Percentiles rank a stretch among this genome's conserved stretches.
phyloP scores from a whole-genome alignment of 2,113 vertebrate species.

The Otus sunia region DNA sequence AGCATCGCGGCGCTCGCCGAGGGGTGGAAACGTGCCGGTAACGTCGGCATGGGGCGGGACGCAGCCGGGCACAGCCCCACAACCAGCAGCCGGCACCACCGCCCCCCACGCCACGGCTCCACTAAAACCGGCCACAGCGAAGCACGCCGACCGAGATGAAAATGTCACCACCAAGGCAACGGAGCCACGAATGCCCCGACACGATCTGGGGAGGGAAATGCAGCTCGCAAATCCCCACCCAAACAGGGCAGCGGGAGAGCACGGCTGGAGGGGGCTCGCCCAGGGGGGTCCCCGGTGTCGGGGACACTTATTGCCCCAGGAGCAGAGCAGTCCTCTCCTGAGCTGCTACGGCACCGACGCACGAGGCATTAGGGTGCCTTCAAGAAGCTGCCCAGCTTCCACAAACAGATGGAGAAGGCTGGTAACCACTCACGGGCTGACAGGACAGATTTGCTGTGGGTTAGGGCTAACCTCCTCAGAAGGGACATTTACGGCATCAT shows the following conservation, averaged over 20 bases:
- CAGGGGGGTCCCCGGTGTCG: rapidly evolving
- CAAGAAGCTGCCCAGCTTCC: neutral
- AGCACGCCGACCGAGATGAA: rapidly evolving
- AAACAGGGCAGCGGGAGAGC: neutral
- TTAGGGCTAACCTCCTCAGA: neutral
- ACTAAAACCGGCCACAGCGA: neutral
- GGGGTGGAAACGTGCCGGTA: neutral
- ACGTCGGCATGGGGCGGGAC: rapidly evolving
- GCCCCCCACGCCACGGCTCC: rapidly evolving
- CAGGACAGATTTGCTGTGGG: neutral
- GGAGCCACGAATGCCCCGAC: neutral
- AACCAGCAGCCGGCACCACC: neutral
- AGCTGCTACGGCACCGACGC: neutral
- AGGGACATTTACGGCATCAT: neutral
- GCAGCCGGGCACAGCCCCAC: neutral
- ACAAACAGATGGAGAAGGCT: neutral
- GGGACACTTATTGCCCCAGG: rapidly evolving
- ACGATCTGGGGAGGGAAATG: neutral
- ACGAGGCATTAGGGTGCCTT: neutral
- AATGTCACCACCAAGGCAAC: neutral
- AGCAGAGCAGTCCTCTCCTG: neutral
- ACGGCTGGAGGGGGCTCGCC: neutral
- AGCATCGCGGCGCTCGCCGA: rapidly evolving
- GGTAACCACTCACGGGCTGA: neutral
- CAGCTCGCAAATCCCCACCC: neutral